Evolutionary conservation across 2,113 vertebrate species (phyloP), one percentile per base, ranked within the genome.

Genomic region (Sylvia atricapilla): DNA sequence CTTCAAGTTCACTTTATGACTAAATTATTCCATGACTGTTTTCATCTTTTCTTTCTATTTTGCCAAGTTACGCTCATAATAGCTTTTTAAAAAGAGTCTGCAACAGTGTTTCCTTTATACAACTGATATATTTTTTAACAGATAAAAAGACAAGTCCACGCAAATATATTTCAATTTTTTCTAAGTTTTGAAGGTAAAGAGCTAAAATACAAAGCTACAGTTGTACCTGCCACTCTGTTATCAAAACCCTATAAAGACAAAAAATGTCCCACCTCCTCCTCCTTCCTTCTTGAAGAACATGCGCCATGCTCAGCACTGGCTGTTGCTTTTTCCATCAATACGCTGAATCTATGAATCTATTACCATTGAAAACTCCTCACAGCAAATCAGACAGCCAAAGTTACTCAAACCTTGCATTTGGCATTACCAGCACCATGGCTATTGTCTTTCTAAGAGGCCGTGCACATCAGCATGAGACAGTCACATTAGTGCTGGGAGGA

Each of bases 1-100:
- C 76, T 95, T 96, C 86, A 84, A 86, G 63, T 83, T 92, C 49
- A 88, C 67, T 83, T 88, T 84, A 92, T 77, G 83, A 92, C 86
- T 93, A 83, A 92, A 92, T 84, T 94, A 89, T 92, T 90, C 89
- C 76, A 67, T 47, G 18, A 62, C 14, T 84, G 15, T 78, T 93
- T 91, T 86, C n/a, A 90, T 74, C 46, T 92, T 88, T 90, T 76
- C 55, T 90, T 93, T 92, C 68, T 89, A 7, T 67, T 89, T 93
- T 81, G 13, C 83, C 33, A 69, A 80, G 72, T 27, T 72, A 41
- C 62, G 60, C 41, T 93, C 16, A 22, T 52, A 92, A 89, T 21
- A 77, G 35, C 15, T 60, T 37, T 72, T 84, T 68, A 22, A 15
- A 15, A 15, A 64, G 7, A 72, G 33, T 59, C 63, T 70, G 27